These are phyloP conservation scores for Coranthus polyacanthus DNA, from an alignment of 2,797 vertebrate species.

Conservation along the genomic window DNA sequence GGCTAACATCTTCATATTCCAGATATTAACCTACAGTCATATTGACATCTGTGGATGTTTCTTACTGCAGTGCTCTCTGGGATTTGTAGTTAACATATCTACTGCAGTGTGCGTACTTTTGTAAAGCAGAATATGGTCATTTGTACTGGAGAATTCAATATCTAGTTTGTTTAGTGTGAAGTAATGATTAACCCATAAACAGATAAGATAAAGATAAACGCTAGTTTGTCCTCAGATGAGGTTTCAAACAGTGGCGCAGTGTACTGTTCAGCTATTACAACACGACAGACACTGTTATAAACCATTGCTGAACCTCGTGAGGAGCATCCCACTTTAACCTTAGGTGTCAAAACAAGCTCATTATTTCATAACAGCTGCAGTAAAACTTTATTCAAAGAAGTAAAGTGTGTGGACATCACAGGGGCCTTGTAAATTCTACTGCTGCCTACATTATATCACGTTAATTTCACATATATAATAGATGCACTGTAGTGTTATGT, in stretches of 20 bases:
- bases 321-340: constrained; percentile 41
- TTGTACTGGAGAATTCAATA: background rate
- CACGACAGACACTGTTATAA: constrained; percentile 51
- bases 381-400: constrained; percentile 14
- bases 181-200: background rate
- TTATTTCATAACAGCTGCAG: constrained; percentile 47
- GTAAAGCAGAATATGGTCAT: background rate
- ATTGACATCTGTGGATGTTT: too few species aligned
- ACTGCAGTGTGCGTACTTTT: too few species aligned
- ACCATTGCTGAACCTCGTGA: constrained; percentile 53
- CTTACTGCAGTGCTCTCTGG: too few species aligned
- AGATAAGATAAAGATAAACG: constrained; percentile 4
- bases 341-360: constrained; percentile 36
- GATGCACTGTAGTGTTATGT: constrained; percentile 34
- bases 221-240: constrained; percentile 17
- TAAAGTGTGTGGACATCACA: constrained; percentile 4
- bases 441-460: background rate
- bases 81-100: too few species aligned
- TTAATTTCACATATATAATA: constrained; percentile 16
- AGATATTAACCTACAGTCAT: too few species aligned
- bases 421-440: background rate
- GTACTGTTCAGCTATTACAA: constrained; percentile 39
- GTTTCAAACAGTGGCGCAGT: constrained; percentile 27
- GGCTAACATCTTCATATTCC: too few species aligned
- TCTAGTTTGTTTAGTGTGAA: background rate